These are phyloP conservation scores for Stigmatopora nigra DNA, from an alignment of 2,113 vertebrate species.

Conservation along the genomic window DNA sequence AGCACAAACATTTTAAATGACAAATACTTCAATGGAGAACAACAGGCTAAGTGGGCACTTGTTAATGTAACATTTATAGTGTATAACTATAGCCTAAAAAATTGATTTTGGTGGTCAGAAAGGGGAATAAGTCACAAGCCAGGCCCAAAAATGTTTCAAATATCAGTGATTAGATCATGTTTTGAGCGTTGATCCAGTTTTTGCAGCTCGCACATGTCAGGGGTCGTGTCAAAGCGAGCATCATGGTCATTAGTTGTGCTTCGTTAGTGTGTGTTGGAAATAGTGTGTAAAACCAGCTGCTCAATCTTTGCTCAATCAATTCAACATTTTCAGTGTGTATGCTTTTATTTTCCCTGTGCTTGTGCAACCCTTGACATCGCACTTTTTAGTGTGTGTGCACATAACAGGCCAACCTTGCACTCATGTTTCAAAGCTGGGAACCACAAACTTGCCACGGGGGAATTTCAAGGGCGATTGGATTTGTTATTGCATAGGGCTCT, in stretches of 20 bases:
- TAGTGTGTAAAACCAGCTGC: neutral
- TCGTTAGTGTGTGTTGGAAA: conserved; percentile 24
- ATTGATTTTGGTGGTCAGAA: too few species aligned
- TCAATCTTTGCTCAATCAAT: conserved; percentile 5
- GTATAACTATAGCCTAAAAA: too few species aligned
- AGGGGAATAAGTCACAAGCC: too few species aligned
- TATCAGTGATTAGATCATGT: conserved; percentile 35
- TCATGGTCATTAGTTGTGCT: conserved; percentile 64
- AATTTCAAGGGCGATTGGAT: conserved; percentile 63
- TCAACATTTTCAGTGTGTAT: conserved; percentile 5
- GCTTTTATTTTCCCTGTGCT: neutral
- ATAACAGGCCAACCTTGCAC: conserved; percentile 42
- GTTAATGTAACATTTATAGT: too few species aligned
- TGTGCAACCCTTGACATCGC: neutral
- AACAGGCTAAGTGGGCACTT: too few species aligned
- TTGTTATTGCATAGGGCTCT: conserved; percentile 32
- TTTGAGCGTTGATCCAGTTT: conserved; percentile 24
- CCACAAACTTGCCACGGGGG: conserved; percentile 55
- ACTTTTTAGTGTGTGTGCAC: conserved; percentile 4
- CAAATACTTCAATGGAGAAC: too few species aligned
- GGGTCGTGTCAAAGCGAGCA: conserved; percentile 55
- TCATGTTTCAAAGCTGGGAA: conserved; percentile 68
- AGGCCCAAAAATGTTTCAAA: conserved; percentile 27
- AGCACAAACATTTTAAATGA: too few species aligned
- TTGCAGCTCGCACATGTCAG: conserved; percentile 32